Evolutionary conservation across 2,797 vertebrate species (phyloP).

Genomic region (Gymnocypris eckloni): DNA sequence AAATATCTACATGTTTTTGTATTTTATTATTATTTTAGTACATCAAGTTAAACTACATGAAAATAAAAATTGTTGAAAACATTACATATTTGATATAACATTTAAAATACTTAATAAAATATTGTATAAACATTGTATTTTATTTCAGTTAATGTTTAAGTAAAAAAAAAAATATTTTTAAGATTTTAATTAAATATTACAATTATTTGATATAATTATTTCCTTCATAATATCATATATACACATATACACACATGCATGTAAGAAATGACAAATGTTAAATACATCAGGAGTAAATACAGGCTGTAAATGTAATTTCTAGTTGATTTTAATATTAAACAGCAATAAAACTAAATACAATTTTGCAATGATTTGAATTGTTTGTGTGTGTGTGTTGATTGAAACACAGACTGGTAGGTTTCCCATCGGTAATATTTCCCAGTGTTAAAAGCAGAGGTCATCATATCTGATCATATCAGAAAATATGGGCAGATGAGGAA

Average conservation of each 20-base stretch:
- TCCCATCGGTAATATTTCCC: neutral
- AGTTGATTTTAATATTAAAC: neutral
- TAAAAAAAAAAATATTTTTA: too few species aligned
- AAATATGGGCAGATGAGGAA: slow-evolving; percentile 13
- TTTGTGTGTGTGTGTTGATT: neutral
- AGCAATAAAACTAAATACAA: neutral
- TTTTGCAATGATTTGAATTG: neutral
- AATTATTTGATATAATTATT: too few species aligned
- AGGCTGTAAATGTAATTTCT: neutral
- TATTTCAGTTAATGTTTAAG: too few species aligned
- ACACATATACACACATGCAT: neutral
- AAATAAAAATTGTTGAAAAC: too few species aligned
- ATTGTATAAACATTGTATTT: too few species aligned
- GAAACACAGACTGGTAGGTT: neutral
- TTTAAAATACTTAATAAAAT: too few species aligned
- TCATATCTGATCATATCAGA: slow-evolving; percentile 26
- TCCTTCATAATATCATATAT: too few species aligned
- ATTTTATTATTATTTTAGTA: too few species aligned
- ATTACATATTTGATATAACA: neutral
- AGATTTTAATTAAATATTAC: too few species aligned
- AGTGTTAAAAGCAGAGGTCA: neutral
- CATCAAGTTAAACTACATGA: too few species aligned
- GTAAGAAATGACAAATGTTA: neutral
- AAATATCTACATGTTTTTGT: too few species aligned
- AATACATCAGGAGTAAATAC: too few species aligned